Base-by-base conservation (phyloP, 2,888 invertebrate species). In the Trissolcus brochymenae region DNA sequence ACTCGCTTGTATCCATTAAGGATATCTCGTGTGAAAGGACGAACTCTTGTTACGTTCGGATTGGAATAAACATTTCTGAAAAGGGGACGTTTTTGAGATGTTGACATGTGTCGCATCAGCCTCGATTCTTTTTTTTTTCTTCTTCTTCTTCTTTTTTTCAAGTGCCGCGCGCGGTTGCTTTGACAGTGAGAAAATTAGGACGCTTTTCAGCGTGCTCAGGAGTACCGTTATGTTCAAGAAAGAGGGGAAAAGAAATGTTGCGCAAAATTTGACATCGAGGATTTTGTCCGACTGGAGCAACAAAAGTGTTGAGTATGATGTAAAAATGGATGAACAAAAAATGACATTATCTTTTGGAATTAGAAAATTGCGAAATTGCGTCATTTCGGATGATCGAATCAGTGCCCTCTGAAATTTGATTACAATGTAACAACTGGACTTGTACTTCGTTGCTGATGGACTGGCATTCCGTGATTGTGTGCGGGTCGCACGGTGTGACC, bases 1-100 rank as follows among this genome's bases (percentile, higher is more conserved):
- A 81, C 84, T 83, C 76, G 80, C 76, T 78, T 66, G 71, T 78
- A 70, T 78, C 74, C 74, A 74, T 78, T 75, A 73, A 76, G 78
- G 75, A 80, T 73, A 80, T 72, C 77, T 73, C 74, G 60, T 62
- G 74, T 67, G 80, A 82, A 80, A 79, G 81, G 79, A 74, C 76
- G 60, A 79, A 79, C 74, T 76, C 74, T 76, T 76, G 66, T 76
- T 71, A 75, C 67, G 62, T 75, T 74, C 72, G 59, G 66, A 71
- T 68, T 72, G 75, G 68, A 75, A 74, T 74, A 68, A 75, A 75
- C 51, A 65, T 71, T 76, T 71, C 61, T 66, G 61, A 71, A 71
- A 76, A 61, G 56, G 51, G 66, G 35, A 56, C 70, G 29, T 66
- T 71, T 71, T 65, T 65, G 65, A 76, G 59, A 50, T 60, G 65